Percentiles rank a stretch among this genome's conserved stretches.
phyloP scores from a whole-genome alignment of 2,113 vertebrate species.

The Brienomyrus brachyistius region DNA sequence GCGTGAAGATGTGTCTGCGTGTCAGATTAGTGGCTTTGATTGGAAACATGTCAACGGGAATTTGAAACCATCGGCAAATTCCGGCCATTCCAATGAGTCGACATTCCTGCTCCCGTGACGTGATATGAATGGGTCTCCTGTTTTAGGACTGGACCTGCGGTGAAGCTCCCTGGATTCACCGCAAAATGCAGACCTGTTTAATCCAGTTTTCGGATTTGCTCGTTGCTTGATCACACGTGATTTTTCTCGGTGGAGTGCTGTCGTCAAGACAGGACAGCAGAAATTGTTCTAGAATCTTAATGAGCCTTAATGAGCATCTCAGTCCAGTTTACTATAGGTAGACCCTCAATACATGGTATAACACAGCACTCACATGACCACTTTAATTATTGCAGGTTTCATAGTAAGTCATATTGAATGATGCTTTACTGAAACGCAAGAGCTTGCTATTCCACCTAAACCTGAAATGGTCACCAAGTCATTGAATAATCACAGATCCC shows the following conservation, averaged over 20 bases:
- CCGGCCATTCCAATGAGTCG: background rate
- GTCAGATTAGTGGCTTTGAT: background rate
- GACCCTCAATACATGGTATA: background rate
- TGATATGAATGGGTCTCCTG: background rate
- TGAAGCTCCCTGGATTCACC: background rate
- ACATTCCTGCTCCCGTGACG: background rate
- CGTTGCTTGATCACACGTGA: background rate
- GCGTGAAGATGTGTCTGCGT: background rate
- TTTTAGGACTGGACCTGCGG: background rate
- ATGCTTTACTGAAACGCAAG: background rate
- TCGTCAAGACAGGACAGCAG: background rate
- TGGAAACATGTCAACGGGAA: background rate
- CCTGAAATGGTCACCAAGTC: background rate
- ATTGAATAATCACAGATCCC: background rate
- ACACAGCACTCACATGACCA: background rate
- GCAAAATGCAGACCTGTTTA: background rate
- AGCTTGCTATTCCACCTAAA: background rate
- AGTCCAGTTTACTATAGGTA: background rate
- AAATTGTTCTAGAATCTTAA: background rate
- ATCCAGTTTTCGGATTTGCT: background rate
- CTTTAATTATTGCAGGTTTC: background rate
- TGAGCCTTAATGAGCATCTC: background rate
- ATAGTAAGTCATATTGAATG: background rate
- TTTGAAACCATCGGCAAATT: background rate
- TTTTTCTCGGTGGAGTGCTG: background rate